phyloP scores from a whole-genome alignment of 1,140 invertebrate species.

The Littorina saxatilis region DNA sequence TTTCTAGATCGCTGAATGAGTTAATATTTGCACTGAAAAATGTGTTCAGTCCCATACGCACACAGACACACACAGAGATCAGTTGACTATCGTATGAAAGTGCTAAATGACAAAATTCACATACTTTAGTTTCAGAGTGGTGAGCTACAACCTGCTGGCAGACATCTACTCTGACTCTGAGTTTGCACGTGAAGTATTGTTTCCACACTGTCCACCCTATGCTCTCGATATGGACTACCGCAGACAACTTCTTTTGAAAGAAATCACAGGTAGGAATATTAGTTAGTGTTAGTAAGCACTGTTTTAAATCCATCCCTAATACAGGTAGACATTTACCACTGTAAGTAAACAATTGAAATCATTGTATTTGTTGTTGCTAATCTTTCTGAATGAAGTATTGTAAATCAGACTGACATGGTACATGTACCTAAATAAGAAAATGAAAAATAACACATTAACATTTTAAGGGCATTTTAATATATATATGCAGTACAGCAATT shows the following conservation, averaged over 20 bases:
- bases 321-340: no score
- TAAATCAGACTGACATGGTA: no score
- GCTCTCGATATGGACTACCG: slow-evolving; percentile 89
- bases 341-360: no score
- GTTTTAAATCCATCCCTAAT: no score
- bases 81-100: not conserved
- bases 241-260: slow-evolving; percentile 88
- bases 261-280: slow-evolving; percentile 82
- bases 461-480: no score
- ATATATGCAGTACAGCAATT: no score
- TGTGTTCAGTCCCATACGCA: not conserved
- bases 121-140: slow-evolving; percentile 86
- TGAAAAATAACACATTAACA: no score
- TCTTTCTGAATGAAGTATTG: no score
- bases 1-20: no score
- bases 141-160: slow-evolving; percentile 93
- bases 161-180: slow-evolving; percentile 91
- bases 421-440: no score
- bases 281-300: not conserved
- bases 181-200: slow-evolving; percentile 81
- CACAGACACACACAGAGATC: not conserved
- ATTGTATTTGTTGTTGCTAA: no score
- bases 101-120: no score
- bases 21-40: not conserved
- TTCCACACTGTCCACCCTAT: slow-evolving; percentile 87